Evolutionary conservation across 2,797 vertebrate species (phyloP).

Genomic region (Cuculus canorus): DNA sequence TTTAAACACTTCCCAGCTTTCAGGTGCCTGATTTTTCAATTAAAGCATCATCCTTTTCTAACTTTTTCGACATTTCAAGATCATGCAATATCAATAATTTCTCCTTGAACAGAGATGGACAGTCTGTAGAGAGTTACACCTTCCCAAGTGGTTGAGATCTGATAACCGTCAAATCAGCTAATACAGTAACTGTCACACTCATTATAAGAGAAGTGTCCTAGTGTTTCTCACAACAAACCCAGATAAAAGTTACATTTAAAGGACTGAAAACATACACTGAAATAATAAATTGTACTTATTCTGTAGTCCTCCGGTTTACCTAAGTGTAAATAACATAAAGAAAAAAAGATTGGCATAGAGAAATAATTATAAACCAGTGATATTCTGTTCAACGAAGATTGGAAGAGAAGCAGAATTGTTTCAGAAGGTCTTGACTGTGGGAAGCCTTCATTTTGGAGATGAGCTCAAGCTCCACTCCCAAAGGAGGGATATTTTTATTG

Average conservation of each 20-base stretch:
- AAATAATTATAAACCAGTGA: not conserved
- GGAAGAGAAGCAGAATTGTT: not conserved
- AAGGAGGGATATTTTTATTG: not conserved
- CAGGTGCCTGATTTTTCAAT: not conserved
- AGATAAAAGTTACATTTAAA: not conserved
- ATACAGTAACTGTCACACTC: not conserved
- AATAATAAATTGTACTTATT: not conserved
- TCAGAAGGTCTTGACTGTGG: not conserved
- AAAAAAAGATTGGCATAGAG: not conserved
- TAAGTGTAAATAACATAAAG: not conserved
- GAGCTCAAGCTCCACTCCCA: not conserved
- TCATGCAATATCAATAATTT: not conserved
- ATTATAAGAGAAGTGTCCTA: not conserved
- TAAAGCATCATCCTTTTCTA: not conserved
- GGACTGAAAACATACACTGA: not conserved
- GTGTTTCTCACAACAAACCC: slow-evolving; percentile 2
- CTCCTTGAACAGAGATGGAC: not conserved
- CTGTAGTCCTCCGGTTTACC: not conserved
- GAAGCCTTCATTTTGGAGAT: not conserved
- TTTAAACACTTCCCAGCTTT: not conserved
- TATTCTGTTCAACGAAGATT: not conserved
- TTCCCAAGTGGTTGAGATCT: not conserved
- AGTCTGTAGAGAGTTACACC: not conserved
- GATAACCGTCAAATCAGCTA: not conserved
- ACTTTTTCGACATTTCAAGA: not conserved